Percentiles rank a stretch among this genome's conserved stretches.
phyloP scores from a whole-genome alignment of 2,113 vertebrate species.

The Pitta sordida region DNA sequence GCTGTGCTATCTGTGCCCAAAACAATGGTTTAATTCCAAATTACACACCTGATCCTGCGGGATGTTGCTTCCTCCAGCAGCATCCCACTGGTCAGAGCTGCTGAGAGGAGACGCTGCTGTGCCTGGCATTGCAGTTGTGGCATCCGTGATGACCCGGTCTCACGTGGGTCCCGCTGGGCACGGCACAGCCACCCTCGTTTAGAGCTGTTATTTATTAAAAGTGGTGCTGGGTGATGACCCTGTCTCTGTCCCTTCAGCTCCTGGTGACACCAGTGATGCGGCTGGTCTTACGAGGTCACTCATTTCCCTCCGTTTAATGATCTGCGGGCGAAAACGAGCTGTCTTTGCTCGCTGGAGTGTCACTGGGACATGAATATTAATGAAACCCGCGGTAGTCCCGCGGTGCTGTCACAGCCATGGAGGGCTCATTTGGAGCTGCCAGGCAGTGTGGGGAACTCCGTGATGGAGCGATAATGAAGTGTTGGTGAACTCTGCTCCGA shows the following conservation, averaged over 20 bases:
- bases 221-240: neutral
- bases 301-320: slow-evolving; percentile 55
- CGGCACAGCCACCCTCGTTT: neutral
- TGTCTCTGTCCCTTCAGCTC: neutral
- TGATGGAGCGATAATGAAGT: slow-evolving; percentile 48
- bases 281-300: slow-evolving; percentile 52
- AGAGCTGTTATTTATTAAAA: slow-evolving; percentile 14
- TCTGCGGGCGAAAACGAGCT: slow-evolving; percentile 58
- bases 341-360: slow-evolving; percentile 44
- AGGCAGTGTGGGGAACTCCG: slow-evolving; percentile 26
- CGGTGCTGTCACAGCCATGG: neutral
- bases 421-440: slow-evolving; percentile 48
- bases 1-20: neutral
- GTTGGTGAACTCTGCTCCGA: slow-evolving; percentile 10
- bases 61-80: neutral
- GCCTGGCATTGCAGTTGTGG: neutral
- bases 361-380: slow-evolving; percentile 73
- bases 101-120: neutral
- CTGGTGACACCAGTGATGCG: neutral
- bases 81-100: neutral
- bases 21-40: neutral
- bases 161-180: neutral
- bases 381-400: slow-evolving; percentile 46
- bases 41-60: neutral
- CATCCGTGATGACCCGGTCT: neutral